A percentile compares a stretch with the other conserved stretches of the same genome.
phyloP scores from a whole-genome alignment of 1,140 invertebrate genomes.

The Drosophila arizonae region DNA sequence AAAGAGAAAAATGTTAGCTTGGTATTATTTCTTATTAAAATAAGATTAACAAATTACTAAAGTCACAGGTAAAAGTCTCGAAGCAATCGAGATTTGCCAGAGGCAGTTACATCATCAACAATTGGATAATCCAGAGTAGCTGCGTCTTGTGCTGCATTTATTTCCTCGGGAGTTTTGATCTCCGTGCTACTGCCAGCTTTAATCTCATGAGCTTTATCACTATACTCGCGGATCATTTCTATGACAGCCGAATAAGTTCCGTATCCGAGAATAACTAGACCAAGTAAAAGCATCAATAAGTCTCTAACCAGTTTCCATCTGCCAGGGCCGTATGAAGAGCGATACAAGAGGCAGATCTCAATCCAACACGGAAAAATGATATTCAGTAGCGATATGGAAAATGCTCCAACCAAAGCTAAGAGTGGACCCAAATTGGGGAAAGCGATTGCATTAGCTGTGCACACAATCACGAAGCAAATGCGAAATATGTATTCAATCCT shows the following conservation, averaged over 20 bases:
- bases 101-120: no score
- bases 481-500: conserved; percentile 30
- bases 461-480: background rate
- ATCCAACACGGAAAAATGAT: conserved; percentile 49
- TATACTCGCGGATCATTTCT: conserved; percentile 10
- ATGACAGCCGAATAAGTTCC: conserved; percentile 29
- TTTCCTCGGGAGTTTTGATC: no score
- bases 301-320: conserved; percentile 53
- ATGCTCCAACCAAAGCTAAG: conserved; percentile 44
- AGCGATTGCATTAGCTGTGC: conserved; percentile 38
- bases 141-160: no score
- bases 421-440: conserved; percentile 54
- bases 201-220: no score
- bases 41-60: no score
- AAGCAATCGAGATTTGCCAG: no score
- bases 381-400: conserved; percentile 56
- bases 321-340: conserved; percentile 44
- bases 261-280: conserved; percentile 22
- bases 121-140: no score
- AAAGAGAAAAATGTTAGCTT: no score
- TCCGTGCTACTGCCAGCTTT: no score
- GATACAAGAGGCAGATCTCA: conserved; percentile 45
- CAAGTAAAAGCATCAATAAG: conserved; percentile 22
- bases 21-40: no score
- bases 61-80: no score